A percentile compares a stretch with the other conserved stretches of the same genome.
Conservation (phyloP, 2,113 vertebrate species). For the Xenopus tropicalis region UCB_Xtro_10.0 CM004443.2:58425501-58426000, state of each 20-base stretch:
- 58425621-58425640: too few relatives aligned
- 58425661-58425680: too few relatives aligned
- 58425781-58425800: conserved; percentile 23
- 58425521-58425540: too few relatives aligned
- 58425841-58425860: conserved; percentile 36
- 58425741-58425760: conserved; percentile 14
- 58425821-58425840: conserved; percentile 27
- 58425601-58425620: too few relatives aligned
- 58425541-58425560: too few relatives aligned
- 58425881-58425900: conserved; percentile 73
- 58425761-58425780: not conserved
- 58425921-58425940: conserved; percentile 73
- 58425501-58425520: too few relatives aligned
- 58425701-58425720: too few relatives aligned
- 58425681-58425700: too few relatives aligned
- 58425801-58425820: conserved; percentile 23
- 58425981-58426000: not conserved
- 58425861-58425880: conserved; percentile 38
- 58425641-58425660: too few relatives aligned
- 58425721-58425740: not conserved
- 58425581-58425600: too few relatives aligned
- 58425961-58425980: conserved; percentile 47
- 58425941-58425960: conserved; percentile 52
- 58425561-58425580: too few relatives aligned
- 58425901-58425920: conserved; percentile 62